Conservation (phyloP, 2,888 invertebrate genomes). For the Orthosia gothica region DNA sequence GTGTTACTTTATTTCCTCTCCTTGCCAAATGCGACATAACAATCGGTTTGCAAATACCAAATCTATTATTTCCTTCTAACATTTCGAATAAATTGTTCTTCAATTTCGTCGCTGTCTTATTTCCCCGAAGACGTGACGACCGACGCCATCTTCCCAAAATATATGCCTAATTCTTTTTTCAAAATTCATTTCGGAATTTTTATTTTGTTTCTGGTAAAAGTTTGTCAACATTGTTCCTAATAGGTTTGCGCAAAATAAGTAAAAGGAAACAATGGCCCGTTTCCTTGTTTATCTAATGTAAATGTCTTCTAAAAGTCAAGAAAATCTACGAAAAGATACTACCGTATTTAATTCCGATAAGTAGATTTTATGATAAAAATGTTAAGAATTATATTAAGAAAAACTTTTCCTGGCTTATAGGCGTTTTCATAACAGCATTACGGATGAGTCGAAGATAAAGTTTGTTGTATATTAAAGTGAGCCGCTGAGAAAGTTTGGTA, state of each 20-base stretch:
- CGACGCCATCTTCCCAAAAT: conserved; percentile 10
- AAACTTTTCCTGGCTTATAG: conserved; percentile 54
- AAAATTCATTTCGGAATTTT: conserved; percentile 37
- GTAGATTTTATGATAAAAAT: conserved; percentile 34
- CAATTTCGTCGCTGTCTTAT: conserved; percentile 58
- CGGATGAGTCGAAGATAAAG: conserved; percentile 63
- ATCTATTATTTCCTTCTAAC: conserved; percentile 37
- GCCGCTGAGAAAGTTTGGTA: conserved; percentile 61
- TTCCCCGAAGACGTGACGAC: conserved; percentile 45
- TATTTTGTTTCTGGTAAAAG: conserved; percentile 16
- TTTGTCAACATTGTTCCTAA: conserved; percentile 23
- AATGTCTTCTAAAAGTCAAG: background rate
- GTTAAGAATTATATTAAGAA: conserved; percentile 19
- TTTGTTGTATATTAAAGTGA: conserved; percentile 65
- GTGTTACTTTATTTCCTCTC: conserved; percentile 3
- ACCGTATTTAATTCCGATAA: conserved; percentile 24
- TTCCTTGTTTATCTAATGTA: conserved; percentile 7
- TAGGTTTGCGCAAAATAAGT: conserved; percentile 1
- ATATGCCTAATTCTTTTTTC: conserved; percentile 12
- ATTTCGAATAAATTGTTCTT: conserved; percentile 50
- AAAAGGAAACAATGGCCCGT: conserved; percentile 17
- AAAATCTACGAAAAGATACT: conserved; percentile 1
- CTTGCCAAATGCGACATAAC: conserved; percentile 9
- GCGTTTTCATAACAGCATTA: conserved; percentile 68
- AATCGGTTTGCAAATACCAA: conserved; percentile 31